phyloP scores from a whole-genome alignment of 2,797 vertebrate species.

The Macroramphosus scolopax region DNA sequence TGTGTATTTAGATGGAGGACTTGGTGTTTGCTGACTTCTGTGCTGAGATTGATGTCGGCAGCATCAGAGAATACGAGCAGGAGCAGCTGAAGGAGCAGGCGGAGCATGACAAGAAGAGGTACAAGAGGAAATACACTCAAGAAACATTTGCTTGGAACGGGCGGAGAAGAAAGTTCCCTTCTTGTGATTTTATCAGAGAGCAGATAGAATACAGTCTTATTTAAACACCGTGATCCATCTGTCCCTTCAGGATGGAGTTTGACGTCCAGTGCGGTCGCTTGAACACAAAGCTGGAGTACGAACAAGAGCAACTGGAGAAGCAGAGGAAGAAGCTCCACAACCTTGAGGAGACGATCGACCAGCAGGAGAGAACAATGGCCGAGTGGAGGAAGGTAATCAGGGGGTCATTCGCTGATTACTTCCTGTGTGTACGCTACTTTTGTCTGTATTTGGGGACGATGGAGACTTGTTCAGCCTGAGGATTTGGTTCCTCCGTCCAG shows the following conservation, averaged over 20 bases:
- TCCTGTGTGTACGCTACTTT: too few relatives aligned
- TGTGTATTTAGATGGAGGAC: slow-evolving; percentile 85
- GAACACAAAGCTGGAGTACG: slow-evolving; percentile 83
- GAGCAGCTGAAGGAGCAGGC: slow-evolving; percentile 82
- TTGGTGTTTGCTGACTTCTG: slow-evolving; percentile 89
- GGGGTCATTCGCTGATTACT: not conserved
- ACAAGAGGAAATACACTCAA: too few relatives aligned
- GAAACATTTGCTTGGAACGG: not conserved
- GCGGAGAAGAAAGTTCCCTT: too few relatives aligned
- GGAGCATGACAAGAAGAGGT: slow-evolving; percentile 89
- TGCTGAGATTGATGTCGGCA: slow-evolving; percentile 85
- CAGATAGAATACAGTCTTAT: too few relatives aligned
- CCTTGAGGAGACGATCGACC: slow-evolving; percentile 72
- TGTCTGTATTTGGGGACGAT: too few relatives aligned
- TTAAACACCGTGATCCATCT: not conserved
- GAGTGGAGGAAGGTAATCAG: slow-evolving; percentile 78
- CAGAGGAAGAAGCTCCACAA: slow-evolving; percentile 60
- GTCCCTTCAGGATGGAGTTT: slow-evolving; percentile 84
- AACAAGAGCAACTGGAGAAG: slow-evolving; percentile 79
- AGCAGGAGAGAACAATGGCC: slow-evolving; percentile 68
- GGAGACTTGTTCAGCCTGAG: not conserved
- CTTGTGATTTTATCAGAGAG: too few relatives aligned
- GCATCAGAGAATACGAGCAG: slow-evolving; percentile 90
- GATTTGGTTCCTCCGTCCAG: slow-evolving; percentile 64
- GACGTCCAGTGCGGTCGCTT: slow-evolving; percentile 85